phyloP scores from a whole-genome alignment of 2,113 vertebrate genomes.

The Myotis brandtii region DNA sequence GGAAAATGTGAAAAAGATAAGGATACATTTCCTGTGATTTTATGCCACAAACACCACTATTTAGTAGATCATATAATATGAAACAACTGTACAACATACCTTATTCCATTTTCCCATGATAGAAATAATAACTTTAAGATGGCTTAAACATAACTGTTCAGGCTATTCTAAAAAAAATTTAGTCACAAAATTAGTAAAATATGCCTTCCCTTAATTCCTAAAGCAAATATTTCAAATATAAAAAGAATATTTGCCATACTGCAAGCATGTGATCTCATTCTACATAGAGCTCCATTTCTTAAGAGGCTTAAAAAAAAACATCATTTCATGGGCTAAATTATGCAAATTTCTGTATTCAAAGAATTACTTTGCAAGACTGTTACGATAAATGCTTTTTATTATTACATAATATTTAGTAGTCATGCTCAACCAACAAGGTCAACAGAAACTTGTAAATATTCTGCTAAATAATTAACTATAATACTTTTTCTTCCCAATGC shows the following conservation, averaged over 20 bases:
- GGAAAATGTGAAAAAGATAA: constrained; percentile 72
- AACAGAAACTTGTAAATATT: constrained; percentile 68
- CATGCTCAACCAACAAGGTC: constrained; percentile 66
- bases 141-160: constrained; percentile 75
- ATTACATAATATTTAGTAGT: constrained; percentile 74
- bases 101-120: constrained; percentile 64
- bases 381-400: constrained; percentile 74
- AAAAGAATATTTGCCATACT: constrained; percentile 59
- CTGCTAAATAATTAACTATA: constrained; percentile 67
- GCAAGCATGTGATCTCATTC: constrained; percentile 70
- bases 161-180: constrained; percentile 73
- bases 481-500: not conserved
- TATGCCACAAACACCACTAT: constrained; percentile 73
- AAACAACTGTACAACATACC: not conserved
- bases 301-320: constrained; percentile 68
- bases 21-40: constrained; percentile 49
- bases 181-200: constrained; percentile 70
- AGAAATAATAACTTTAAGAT: constrained; percentile 75
- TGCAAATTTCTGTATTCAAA: constrained; percentile 67
- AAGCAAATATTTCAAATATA: constrained; percentile 41
- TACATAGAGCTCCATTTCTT: constrained; percentile 71
- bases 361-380: constrained; percentile 67
- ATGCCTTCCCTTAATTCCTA: constrained; percentile 20
- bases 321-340: constrained; percentile 58
- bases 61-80: constrained; percentile 45